Conservation (phyloP, 2,888 invertebrate species). For the Leucophora obtusa region DNA sequence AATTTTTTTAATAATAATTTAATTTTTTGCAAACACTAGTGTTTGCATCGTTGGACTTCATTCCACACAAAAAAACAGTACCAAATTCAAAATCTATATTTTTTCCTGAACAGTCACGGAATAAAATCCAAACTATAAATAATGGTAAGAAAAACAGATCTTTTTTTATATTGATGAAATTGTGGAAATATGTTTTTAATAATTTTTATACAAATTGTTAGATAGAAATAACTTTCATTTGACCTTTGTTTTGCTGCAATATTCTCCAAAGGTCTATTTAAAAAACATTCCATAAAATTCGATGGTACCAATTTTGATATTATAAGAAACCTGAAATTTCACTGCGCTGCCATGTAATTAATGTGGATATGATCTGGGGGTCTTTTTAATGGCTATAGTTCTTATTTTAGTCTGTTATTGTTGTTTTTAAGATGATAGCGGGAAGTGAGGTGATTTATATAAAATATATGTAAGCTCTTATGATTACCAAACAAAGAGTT, state of each 20-base stretch:
- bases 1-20: no score
- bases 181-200: background rate
- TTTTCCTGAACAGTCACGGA: background rate
- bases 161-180: background rate
- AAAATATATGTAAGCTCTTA: no score
- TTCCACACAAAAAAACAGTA: background rate
- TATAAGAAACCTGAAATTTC: background rate
- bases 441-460: background rate
- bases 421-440: background rate
- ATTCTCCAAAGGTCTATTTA: background rate
- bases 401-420: background rate
- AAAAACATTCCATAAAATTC: background rate
- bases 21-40: slow-evolving; percentile 16
- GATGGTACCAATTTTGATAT: slow-evolving; percentile 2
- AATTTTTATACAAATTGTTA: slow-evolving; percentile 12
- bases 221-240: slow-evolving; percentile 64
- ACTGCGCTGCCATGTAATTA: background rate
- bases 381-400: background rate
- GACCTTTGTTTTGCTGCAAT: slow-evolving; percentile 56
- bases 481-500: no score
- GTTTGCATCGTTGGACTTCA: slow-evolving; percentile 4
- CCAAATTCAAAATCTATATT: background rate
- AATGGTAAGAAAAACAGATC: slow-evolving; percentile 50
- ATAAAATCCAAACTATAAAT: slow-evolving; percentile 4
- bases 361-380: background rate